These are phyloP conservation scores for Gadopsis marmoratus DNA, from an alignment of 2,797 vertebrate species.

Conservation along the genomic window DNA sequence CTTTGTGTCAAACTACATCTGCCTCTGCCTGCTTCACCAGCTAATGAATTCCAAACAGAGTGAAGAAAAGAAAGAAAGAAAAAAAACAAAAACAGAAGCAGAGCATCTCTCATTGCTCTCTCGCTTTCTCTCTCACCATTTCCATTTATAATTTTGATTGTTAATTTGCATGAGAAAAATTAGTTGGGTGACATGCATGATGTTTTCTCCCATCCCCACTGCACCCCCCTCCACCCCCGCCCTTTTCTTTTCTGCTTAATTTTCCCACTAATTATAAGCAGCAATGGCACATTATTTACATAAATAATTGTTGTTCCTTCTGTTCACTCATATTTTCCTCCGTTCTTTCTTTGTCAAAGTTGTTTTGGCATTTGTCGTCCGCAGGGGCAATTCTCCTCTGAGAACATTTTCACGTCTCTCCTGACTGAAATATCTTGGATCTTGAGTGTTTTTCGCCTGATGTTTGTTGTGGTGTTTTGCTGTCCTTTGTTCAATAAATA, in stretches of 20 bases:
- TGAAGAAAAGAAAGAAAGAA: slow-evolving; percentile 36
- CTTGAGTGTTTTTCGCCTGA: slow-evolving; percentile 67
- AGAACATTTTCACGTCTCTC: slow-evolving; percentile 81
- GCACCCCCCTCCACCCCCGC: background rate
- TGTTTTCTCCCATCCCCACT: slow-evolving; percentile 75
- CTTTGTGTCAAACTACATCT: slow-evolving; percentile 86
- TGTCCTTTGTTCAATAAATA: slow-evolving; percentile 85
- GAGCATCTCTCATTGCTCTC: slow-evolving; percentile 84
- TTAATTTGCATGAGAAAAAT: slow-evolving; percentile 99
- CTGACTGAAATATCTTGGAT: slow-evolving; percentile 79
- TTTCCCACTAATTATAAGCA: slow-evolving; percentile 96
- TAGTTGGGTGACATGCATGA: slow-evolving; percentile 95
- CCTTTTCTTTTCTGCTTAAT: slow-evolving; percentile 87
- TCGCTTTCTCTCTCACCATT: slow-evolving; percentile 86
- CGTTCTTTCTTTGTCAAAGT: slow-evolving; percentile 84
- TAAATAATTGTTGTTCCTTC: slow-evolving; percentile 99
- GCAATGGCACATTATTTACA: slow-evolving; percentile 99
- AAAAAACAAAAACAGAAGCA: slow-evolving; percentile 39
- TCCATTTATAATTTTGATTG: slow-evolving; percentile 98
- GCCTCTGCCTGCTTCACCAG: slow-evolving; percentile 75
- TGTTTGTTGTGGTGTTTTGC: slow-evolving; percentile 85
- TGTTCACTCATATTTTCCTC: slow-evolving; percentile 90
- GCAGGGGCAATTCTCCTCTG: slow-evolving; percentile 81
- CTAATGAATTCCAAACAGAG: slow-evolving; percentile 93
- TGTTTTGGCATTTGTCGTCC: slow-evolving; percentile 86